Conservation (phyloP, 2,797 vertebrate species). For the Acanthurus leucopareius region DNA sequence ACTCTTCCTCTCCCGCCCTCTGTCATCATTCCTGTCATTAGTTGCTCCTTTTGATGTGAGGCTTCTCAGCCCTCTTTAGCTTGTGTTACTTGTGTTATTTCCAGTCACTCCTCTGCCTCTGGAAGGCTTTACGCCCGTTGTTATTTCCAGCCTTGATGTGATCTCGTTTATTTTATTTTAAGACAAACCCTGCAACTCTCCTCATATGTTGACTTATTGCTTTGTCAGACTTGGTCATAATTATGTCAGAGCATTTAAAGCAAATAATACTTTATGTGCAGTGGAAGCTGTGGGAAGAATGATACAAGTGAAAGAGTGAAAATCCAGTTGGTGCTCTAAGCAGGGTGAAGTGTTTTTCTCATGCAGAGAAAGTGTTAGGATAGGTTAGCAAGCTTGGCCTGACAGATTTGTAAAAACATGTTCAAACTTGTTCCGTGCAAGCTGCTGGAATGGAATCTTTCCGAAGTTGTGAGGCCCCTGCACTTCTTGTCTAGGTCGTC, state of each 20-base stretch:
- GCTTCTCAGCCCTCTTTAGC: conserved; percentile 83
- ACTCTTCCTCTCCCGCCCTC: conserved; percentile 72
- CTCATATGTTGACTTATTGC: conserved; percentile 49
- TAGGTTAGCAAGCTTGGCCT: conserved; percentile 71
- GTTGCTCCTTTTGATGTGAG: conserved; percentile 87
- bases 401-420: conserved; percentile 73
- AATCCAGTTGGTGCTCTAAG: conserved; percentile 50
- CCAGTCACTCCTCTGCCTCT: conserved; percentile 75
- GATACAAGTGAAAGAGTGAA: conserved; percentile 11
- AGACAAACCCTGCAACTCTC: conserved; percentile 56
- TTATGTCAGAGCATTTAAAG: conserved; percentile 53
- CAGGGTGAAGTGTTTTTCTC: conserved; percentile 61
- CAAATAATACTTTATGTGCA: conserved; percentile 36
- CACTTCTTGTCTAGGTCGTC: conserved; percentile 62
- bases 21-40: conserved; percentile 90
- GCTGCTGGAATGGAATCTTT: conserved; percentile 71
- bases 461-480: conserved; percentile 60
- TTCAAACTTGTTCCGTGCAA: conserved; percentile 64
- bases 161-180: conserved; percentile 78
- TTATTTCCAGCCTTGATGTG: conserved; percentile 80
- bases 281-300: conserved; percentile 48
- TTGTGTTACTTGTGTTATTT: conserved; percentile 81
- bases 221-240: conserved; percentile 36
- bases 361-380: conserved; percentile 73
- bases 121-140: conserved; percentile 77